Evolutionary conservation across 2,113 vertebrate genomes (phyloP).

Genomic region (Litocranius walleri): DNA sequence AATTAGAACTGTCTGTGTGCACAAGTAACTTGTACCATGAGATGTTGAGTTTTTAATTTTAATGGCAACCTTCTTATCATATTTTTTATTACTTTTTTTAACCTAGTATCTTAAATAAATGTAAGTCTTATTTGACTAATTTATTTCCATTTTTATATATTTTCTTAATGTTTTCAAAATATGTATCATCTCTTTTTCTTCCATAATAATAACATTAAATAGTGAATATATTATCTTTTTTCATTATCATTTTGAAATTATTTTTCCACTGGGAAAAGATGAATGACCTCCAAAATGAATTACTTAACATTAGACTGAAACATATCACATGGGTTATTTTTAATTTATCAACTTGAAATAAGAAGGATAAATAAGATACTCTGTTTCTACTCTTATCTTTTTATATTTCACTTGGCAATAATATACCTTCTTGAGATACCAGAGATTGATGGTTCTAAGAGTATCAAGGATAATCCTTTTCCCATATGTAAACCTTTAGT

Average conservation of each 20-base stretch:
- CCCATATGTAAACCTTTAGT: neutral
- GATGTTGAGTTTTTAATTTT: too few species aligned
- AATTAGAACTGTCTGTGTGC: too few species aligned
- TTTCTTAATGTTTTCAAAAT: neutral
- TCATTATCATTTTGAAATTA: neutral
- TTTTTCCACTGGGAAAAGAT: neutral
- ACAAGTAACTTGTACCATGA: too few species aligned
- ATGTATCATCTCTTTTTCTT: neutral
- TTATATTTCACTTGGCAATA: neutral
- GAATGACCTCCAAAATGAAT: neutral
- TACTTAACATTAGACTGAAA: neutral
- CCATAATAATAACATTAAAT: neutral
- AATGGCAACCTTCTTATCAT: too few species aligned
- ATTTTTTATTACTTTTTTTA: neutral
- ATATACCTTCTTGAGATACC: neutral
- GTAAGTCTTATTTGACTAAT: neutral
- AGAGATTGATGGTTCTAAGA: neutral
- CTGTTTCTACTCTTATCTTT: neutral
- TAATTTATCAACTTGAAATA: neutral
- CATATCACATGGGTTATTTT: accelerated
- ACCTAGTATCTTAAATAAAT: neutral
- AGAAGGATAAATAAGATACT: neutral
- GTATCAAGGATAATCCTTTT: neutral
- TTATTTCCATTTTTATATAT: neutral
- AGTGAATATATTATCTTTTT: neutral